Base-by-base conservation (phyloP, 2,113 vertebrate species). In the Zosterops borbonicus region DNA sequence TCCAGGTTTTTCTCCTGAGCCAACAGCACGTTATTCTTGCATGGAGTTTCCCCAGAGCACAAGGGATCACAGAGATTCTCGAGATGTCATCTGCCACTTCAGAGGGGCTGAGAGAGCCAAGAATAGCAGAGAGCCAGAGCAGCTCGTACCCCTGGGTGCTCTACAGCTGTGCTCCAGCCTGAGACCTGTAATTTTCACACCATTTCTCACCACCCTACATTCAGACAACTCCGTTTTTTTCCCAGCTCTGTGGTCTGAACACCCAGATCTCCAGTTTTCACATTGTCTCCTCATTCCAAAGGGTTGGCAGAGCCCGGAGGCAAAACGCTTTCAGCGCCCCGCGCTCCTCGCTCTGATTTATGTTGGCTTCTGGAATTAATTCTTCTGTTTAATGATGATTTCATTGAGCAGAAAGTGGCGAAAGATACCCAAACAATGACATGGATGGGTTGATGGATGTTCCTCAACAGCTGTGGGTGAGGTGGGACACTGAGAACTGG, bases 181-280 rank as follows among this genome's bases (percentile, higher is more conserved):
- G 33, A 96, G 94, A 81, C 82, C 81, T 95, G 93, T 95, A 96
- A 96, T 96, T 96, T 95, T 96, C 94, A 96, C 95, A 96, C 95
- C 79, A 90, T 96, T 95, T 88, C 93, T 96, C 93, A 94, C 92
- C 90, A 95, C 47, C 84, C 59, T 77, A 60, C 94, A 89, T 8
- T 81, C 94, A 95, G 71, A 47, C 85, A 52, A 31, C 67, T 80
- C 75, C 52, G 2, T 83, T 88, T 94, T 94, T 94, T 87, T 89
- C 95, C 78, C 87, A 58, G 87, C 81, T 90, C 87, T 94, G 91
- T 35, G 95, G 96, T 95, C 95, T 90, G 78, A 88, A 59, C 87
- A 86, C 84, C 56, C 79, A 87, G 42, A 81, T 75, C 88, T 96
- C 81, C 70, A 39, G 24, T 83, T 95, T 47, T 49, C 75, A 80